Conservation (phyloP, 2,113 vertebrate species). For the Thamnaconus septentrionalis region DNA sequence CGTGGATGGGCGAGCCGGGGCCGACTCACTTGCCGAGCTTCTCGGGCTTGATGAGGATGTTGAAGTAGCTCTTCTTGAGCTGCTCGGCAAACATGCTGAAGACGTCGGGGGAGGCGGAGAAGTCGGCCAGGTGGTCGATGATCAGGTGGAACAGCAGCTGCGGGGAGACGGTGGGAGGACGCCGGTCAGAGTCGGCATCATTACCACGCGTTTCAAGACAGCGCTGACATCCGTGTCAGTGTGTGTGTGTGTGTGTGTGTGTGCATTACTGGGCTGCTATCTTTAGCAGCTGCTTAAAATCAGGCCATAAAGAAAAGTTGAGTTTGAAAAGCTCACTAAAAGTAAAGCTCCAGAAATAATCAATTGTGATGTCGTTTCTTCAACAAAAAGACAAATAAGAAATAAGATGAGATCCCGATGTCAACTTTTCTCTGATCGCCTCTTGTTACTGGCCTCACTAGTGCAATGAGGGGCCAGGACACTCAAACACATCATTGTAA, state of each 20-base stretch:
- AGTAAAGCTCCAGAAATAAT: too few species aligned
- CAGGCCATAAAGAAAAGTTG: background rate
- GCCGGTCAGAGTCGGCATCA: slow-evolving; percentile 7
- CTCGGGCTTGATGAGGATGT: slow-evolving; percentile 93
- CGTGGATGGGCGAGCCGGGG: slow-evolving; percentile 1
- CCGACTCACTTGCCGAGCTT: slow-evolving; percentile 90
- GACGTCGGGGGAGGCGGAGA: slow-evolving; percentile 85
- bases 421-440: too few species aligned
- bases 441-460: too few species aligned
- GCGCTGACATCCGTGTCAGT: background rate
- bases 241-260: too few species aligned
- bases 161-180: slow-evolving; percentile 4
- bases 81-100: slow-evolving; percentile 94
- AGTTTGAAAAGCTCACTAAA: background rate
- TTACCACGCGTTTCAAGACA: background rate
- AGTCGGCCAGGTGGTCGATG: slow-evolving; percentile 90
- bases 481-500: too few species aligned
- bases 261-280: too few species aligned
- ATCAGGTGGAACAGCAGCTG: slow-evolving; percentile 95
- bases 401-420: too few species aligned
- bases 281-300: background rate
- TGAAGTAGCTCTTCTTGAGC: slow-evolving; percentile 96
- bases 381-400: too few species aligned
- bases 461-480: too few species aligned
- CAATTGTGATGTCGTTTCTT: too few species aligned